phyloP scores from a whole-genome alignment of 2,888 invertebrate species.

The Merodon equestris region DNA sequence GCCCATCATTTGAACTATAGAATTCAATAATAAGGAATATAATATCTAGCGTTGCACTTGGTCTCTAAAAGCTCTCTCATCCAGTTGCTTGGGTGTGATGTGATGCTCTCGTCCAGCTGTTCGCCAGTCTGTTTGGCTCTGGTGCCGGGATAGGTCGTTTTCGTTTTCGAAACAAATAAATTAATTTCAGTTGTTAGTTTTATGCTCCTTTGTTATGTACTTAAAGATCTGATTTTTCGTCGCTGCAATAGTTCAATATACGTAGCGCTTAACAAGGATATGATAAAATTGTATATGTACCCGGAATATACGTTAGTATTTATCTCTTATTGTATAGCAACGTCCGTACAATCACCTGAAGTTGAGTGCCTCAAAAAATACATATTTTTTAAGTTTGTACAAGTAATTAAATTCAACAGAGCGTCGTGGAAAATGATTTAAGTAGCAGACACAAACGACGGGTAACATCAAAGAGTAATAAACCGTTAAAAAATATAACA shows the following conservation, averaged over 20 bases:
- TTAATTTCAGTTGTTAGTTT: constrained; percentile 59
- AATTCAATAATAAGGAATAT: no score
- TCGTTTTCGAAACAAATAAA: constrained; percentile 45
- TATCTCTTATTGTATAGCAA: neutral
- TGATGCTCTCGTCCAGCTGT: constrained; percentile 49
- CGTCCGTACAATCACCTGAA: constrained; percentile 51
- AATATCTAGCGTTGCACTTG: no score
- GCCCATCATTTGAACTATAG: no score
- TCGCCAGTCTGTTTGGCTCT: constrained; percentile 65
- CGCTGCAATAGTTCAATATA: no score
- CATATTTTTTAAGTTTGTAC: no score
- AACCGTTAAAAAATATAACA: constrained; percentile 10
- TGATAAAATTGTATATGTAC: no score
- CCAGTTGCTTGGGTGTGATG: constrained; percentile 25
- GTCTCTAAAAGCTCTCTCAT: no score
- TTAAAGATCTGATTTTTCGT: constrained; percentile 7
- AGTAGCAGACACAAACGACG: constrained; percentile 55
- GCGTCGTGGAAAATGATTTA: constrained; percentile 56
- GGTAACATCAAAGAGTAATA: constrained; percentile 31
- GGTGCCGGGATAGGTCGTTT: constrained; percentile 65
- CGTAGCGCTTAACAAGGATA: no score
- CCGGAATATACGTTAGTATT: no score
- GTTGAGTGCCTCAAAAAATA: constrained; percentile 52
- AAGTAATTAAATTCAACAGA: constrained; percentile 33
- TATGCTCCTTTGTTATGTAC: constrained; percentile 3